These are phyloP conservation scores for Ailuropoda melanoleuca DNA, from an alignment of 2,113 vertebrate species.

Conservation along the genomic window DNA sequence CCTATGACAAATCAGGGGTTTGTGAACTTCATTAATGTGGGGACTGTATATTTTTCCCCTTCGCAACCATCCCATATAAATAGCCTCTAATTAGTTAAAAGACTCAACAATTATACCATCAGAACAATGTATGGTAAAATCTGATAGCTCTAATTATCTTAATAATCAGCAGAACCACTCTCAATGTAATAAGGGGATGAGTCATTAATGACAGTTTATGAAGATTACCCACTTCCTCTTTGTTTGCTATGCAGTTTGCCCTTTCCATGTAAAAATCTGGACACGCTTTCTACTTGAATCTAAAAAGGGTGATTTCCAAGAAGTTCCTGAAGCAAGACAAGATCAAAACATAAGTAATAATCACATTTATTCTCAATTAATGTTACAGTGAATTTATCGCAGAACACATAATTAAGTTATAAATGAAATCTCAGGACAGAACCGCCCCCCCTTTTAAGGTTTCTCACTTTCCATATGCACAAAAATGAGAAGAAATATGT, in stretches of 20 bases:
- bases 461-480: constrained; percentile 1
- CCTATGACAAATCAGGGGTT: constrained; percentile 71
- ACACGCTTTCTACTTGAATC: constrained; percentile 78
- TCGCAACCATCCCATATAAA: constrained; percentile 78
- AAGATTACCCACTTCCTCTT: constrained; percentile 74
- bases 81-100: constrained; percentile 83
- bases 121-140: constrained; percentile 80
- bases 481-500: constrained; percentile 53
- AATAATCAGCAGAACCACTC: constrained; percentile 84
- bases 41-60: constrained; percentile 71
- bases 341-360: constrained; percentile 75
- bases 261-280: constrained; percentile 76
- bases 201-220: constrained; percentile 74
- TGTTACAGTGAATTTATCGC: constrained; percentile 64
- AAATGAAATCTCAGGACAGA: constrained; percentile 63
- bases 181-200: constrained; percentile 83
- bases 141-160: constrained; percentile 84
- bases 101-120: constrained; percentile 82
- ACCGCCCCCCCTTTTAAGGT: neutral
- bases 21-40: constrained; percentile 77
- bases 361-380: constrained; percentile 72
- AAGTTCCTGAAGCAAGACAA: constrained; percentile 77
- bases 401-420: constrained; percentile 70
- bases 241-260: constrained; percentile 71
- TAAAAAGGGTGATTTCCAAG: constrained; percentile 80